Evolutionary conservation across 2,797 vertebrate genomes (phyloP), one percentile per base, ranked within the genome.

Genomic region (Catostomus latipinnis): DNA sequence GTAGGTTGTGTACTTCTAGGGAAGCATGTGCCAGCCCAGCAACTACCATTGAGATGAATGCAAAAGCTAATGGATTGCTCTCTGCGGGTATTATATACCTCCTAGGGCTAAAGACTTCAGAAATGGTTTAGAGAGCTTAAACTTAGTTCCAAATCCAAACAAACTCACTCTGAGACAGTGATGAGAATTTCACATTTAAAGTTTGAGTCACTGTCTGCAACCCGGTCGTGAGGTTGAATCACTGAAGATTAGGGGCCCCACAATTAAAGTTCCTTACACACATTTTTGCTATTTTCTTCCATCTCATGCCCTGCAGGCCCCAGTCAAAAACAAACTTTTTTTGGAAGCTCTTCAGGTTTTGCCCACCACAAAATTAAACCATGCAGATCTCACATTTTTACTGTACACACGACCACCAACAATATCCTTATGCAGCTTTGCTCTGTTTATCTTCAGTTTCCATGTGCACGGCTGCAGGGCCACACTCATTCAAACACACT

Each of bases 241-340:
- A 87, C 74, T 76, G 80, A 61, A 82, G 84, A 90, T 88, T 84
- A 89, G 79, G 82, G 82, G 81, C 74, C 74, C 83, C 54, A 22
- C 77, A 86, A 85, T 86, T 87, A 88, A 83, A 84, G 60, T 74
- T 82, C 82, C 80, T 84, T 77, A 87, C 84, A 82, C 85, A 87
- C 83, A 85, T 85, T 87, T 87, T 62, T 78, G 78, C 66, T 84
- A 76, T 84, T 86, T 89, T 86, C 84, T 78, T 79, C 76, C 81
- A 83, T 69, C 72, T 49, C 75, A 70, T 80, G 60, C 79, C 74
- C 83, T 53, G 10, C 77, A 82, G 80, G 54, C 58, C 74, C 65
- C 18, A 18, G 70, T 85, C 76, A 67, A 84, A 86, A 88, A 84
- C 74, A 86, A 86, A 81, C 72, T 72, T 63, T 70, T 78, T 77